Evolutionary conservation across 2,797 vertebrate species (phyloP).

Genomic region (Rhinella marina): DNA sequence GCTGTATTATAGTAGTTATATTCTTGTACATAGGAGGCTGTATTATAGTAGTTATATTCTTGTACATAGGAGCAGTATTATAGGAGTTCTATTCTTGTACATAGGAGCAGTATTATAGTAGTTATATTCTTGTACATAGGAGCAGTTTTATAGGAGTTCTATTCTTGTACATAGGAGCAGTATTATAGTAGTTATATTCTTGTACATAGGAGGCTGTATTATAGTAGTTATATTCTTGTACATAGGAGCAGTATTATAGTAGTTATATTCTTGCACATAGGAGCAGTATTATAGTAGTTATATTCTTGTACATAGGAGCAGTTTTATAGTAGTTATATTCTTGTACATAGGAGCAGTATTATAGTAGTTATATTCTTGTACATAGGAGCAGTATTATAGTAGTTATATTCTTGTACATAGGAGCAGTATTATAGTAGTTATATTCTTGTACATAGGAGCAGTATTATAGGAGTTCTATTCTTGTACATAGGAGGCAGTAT

Average conservation of each 20-base stretch:
- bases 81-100: not conserved
- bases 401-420: no score
- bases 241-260: not conserved
- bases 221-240: constrained; percentile 6
- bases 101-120: not conserved
- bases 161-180: not conserved
- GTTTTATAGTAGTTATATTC: constrained; percentile 1
- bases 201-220: not conserved
- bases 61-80: no score
- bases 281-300: constrained; percentile 5
- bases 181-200: constrained; percentile 1
- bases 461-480: not conserved
- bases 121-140: not conserved
- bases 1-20: not conserved
- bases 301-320: not conserved
- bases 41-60: no score
- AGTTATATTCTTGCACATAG: not conserved
- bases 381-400: not conserved
- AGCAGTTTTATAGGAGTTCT: not conserved
- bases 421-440: no score
- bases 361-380: not conserved
- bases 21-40: not conserved
- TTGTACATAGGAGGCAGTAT: not conserved
- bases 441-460: not conserved
- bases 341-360: no score